Evolutionary conservation across 2,113 vertebrate species (phyloP).

Genomic region (Bubo scandiacus): DNA sequence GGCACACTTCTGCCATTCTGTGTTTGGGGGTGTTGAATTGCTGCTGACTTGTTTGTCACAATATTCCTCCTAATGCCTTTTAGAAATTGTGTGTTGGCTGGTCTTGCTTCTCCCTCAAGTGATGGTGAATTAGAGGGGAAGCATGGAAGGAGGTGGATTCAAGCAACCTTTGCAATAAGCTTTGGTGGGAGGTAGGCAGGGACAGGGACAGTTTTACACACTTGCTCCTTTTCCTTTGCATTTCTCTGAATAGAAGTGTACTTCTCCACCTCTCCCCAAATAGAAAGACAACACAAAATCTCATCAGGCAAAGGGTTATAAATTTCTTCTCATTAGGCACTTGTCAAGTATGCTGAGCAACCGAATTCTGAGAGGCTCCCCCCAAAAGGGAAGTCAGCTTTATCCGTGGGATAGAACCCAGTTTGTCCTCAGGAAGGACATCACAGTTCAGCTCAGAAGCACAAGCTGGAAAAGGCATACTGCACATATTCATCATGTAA

Average conservation of each 20-base stretch:
- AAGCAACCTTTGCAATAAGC: not conserved
- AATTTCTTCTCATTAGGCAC: not conserved
- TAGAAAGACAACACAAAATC: not conserved
- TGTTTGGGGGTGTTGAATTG: not conserved
- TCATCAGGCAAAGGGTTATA: not conserved
- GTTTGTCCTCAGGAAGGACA: constrained; percentile 15
- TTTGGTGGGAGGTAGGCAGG: not conserved
- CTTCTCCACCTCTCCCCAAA: not conserved
- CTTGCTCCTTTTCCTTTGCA: not conserved
- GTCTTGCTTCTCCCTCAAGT: not conserved
- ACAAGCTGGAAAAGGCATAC: not conserved
- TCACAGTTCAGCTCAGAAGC: not conserved
- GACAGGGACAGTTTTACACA: not conserved
- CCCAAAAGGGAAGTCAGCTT: not conserved
- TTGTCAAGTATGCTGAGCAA: not conserved
- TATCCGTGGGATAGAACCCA: not conserved
- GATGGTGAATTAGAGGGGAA: not conserved
- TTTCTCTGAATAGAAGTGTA: not conserved
- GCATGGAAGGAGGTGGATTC: not conserved
- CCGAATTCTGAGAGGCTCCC: not conserved
- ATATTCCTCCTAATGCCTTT: constrained; percentile 40
- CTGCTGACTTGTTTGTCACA: constrained; percentile 44
- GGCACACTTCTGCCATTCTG: not conserved
- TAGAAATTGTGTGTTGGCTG: constrained; percentile 12
- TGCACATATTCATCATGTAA: constrained; percentile 13